These are phyloP conservation scores for Heliconius ethilla DNA, from an alignment of 2,888 invertebrate genomes.

Conservation along the genomic window DNA sequence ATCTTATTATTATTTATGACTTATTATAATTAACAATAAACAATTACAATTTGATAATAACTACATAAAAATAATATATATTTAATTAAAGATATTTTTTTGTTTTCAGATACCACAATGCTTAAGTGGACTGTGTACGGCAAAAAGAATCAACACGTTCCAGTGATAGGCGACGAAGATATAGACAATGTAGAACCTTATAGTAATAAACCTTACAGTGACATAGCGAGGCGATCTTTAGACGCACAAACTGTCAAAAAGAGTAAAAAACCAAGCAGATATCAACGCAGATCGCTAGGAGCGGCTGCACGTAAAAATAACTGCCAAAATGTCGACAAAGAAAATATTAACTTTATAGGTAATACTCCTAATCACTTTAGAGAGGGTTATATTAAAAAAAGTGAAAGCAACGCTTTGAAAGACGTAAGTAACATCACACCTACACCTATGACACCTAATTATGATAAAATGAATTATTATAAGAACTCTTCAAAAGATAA, in stretches of 20 bases:
- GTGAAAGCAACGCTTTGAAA: conserved; percentile 76
- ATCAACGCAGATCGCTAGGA: conserved; percentile 72
- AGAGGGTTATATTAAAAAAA: conserved; percentile 81
- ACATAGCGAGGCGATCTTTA: conserved; percentile 64
- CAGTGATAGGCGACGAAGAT: conserved; percentile 54
- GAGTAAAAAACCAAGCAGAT: conserved; percentile 75
- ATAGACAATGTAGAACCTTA: conserved; percentile 54
- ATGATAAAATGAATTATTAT: conserved; percentile 64
- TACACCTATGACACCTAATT: conserved; percentile 68
- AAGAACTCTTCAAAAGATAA: conserved; percentile 63
- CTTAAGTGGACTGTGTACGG: conserved; percentile 84
- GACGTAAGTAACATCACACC: conserved; percentile 85
- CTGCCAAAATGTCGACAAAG: conserved; percentile 68
- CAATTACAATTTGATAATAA: background rate
- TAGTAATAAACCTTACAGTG: conserved; percentile 55
- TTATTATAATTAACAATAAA: background rate
- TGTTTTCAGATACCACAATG: conserved; percentile 77
- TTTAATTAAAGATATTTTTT: background rate
- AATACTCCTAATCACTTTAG: conserved; percentile 83
- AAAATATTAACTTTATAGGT: conserved; percentile 76
- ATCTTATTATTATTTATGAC: background rate
- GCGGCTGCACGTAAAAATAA: conserved; percentile 68
- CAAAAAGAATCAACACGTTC: conserved; percentile 71
- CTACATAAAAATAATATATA: background rate
- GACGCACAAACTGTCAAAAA: conserved; percentile 72